A percentile compares a stretch with the other conserved stretches of the same genome.
phyloP scores from a whole-genome alignment of 2,797 vertebrate species.

The Syncerus caffer region DNA sequence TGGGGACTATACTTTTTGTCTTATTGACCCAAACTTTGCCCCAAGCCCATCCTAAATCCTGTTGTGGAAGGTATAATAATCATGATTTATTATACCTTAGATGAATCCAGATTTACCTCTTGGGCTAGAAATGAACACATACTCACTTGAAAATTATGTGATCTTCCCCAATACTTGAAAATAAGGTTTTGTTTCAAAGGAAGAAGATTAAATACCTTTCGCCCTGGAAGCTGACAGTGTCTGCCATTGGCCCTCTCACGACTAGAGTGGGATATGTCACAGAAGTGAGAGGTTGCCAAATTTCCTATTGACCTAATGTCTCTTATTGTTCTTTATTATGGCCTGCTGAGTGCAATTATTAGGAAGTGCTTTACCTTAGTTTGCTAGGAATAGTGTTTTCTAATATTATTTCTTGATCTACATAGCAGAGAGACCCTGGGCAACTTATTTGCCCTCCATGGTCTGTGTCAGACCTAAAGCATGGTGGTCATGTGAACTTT shows the following conservation, averaged over 20 bases:
- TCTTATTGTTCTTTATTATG: not conserved
- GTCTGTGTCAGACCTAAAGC: not conserved
- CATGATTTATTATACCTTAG: not conserved
- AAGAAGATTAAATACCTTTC: not conserved
- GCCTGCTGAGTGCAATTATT: not conserved
- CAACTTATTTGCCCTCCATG: not conserved
- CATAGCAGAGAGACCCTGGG: not conserved
- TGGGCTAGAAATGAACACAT: fast-evolving
- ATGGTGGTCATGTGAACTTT: not conserved
- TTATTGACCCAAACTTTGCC: not conserved
- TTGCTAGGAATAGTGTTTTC: not conserved
- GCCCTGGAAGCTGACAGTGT: not conserved
- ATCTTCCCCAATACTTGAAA: not conserved
- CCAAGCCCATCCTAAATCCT: not conserved
- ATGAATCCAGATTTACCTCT: not conserved
- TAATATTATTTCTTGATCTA: not conserved
- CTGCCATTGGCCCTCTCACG: fast-evolving
- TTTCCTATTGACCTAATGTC: not conserved
- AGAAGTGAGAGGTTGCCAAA: not conserved
- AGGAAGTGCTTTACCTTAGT: not conserved
- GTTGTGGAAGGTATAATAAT: not conserved
- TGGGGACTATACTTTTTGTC: not conserved
- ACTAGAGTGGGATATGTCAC: not conserved
- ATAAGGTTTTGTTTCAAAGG: not conserved
- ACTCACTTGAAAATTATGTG: not conserved